Evolutionary conservation across 1,140 invertebrate species (phyloP).

Genomic region (Bombus vancouverensis): DNA sequence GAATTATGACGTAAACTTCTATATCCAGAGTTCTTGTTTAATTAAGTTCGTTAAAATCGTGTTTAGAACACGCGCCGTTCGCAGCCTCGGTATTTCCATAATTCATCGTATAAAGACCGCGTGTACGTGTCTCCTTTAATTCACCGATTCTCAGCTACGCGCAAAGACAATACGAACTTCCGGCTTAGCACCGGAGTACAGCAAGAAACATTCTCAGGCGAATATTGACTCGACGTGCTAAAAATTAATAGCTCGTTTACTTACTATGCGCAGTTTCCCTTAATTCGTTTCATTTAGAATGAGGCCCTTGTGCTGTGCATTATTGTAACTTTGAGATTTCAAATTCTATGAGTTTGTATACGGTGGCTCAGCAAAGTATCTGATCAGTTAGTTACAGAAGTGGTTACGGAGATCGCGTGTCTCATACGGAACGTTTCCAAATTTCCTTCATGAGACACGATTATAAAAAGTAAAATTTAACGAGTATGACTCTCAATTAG

Average conservation of each 20-base stretch:
- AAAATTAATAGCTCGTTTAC: neutral
- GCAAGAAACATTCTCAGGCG: neutral
- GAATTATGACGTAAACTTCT: conserved; percentile 33
- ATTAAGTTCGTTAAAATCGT: conserved; percentile 50
- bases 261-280: too few species aligned
- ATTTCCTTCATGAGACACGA: too few species aligned
- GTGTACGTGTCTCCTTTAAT: conserved; percentile 33
- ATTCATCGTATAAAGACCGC: conserved; percentile 26
- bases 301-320: neutral
- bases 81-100: conserved; percentile 32
- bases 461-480: too few species aligned
- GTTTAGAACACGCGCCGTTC: conserved; percentile 21
- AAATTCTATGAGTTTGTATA: neutral
- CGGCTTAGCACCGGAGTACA: neutral
- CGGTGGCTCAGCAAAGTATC: neutral
- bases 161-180: neutral
- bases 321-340: neutral
- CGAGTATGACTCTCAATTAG: too few species aligned
- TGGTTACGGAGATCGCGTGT: too few species aligned
- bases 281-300: neutral
- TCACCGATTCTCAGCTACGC: neutral
- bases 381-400: too few species aligned
- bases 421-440: too few species aligned
- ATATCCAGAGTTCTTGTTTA: conserved; percentile 28
- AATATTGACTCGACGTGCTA: neutral